A percentile compares a stretch with the other conserved stretches of the same genome.
These are phyloP conservation scores for Plebejus anna DNA, from an alignment of 2,888 invertebrate genomes.

Conservation along the genomic window DNA sequence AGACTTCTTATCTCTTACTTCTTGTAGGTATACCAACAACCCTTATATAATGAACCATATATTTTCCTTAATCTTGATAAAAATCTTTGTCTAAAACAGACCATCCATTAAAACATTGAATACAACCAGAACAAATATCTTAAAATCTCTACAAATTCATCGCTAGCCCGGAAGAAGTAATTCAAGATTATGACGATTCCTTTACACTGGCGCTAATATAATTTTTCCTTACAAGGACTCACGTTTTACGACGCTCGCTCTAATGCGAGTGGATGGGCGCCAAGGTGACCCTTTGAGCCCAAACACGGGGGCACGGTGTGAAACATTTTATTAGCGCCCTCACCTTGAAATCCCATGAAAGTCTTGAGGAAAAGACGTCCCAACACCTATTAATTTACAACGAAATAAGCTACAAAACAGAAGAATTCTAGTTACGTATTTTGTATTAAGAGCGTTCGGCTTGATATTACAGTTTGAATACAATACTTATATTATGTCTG, in stretches of 20 bases:
- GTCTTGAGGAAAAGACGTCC: neutral
- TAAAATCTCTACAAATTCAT: neutral
- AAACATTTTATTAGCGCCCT: neutral
- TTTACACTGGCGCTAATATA: neutral
- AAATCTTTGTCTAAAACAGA: no score
- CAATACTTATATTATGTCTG: no score
- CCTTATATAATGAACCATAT: no score
- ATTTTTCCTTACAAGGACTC: conserved; percentile 10
- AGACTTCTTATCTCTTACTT: no score
- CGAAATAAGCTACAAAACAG: neutral
- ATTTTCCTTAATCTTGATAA: no score
- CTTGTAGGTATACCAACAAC: no score
- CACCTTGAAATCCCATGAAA: neutral
- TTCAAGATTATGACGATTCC: neutral
- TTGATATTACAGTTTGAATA: no score
- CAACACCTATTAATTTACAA: neutral
- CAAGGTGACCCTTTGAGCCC: neutral
- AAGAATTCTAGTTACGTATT: neutral
- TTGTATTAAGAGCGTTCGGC: neutral
- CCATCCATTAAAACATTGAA: no score
- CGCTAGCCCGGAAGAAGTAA: neutral
- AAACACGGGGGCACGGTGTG: conserved; percentile 2
- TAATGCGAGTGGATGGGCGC: conserved; percentile 8
- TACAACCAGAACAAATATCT: no score
- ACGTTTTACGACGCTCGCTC: conserved; percentile 17